phyloP scores from a whole-genome alignment of 2,113 vertebrate genomes.

The Corythaeola cristata region DNA sequence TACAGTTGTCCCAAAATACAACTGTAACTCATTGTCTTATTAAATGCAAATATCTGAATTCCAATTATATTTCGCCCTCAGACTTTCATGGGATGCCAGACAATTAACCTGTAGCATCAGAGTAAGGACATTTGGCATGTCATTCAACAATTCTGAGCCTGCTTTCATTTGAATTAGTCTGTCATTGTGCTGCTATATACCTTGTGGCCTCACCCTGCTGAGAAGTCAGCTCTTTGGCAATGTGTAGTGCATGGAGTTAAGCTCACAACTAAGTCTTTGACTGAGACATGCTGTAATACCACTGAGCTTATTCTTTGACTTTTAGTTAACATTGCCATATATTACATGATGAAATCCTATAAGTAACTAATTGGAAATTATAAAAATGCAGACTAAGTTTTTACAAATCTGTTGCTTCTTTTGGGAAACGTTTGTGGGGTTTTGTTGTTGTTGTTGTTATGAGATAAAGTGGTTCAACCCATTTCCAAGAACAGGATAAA shows the following conservation, averaged over 20 bases:
- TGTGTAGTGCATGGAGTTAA: neutral
- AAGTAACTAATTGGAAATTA: neutral
- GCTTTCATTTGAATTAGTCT: neutral
- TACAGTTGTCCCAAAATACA: conserved; percentile 31
- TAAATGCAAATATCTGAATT: conserved; percentile 14
- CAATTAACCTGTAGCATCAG: neutral
- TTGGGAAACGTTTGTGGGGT: neutral
- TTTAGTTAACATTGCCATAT: neutral
- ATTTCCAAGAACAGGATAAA: neutral
- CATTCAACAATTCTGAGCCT: neutral
- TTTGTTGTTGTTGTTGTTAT: neutral
- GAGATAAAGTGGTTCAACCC: neutral
- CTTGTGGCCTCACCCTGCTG: neutral
- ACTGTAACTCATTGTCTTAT: conserved; percentile 27
- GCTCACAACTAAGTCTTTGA: neutral
- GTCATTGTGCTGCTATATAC: fast-evolving
- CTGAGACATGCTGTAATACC: neutral
- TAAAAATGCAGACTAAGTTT: neutral
- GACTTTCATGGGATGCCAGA: neutral
- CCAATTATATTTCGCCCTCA: conserved; percentile 10
- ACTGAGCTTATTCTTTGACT: neutral
- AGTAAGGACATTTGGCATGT: neutral
- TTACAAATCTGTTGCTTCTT: neutral
- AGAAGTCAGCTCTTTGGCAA: neutral
- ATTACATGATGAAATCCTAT: neutral